phyloP scores from a whole-genome alignment of 1,140 invertebrate species.

The Caenorhabditis brenneri region DNA sequence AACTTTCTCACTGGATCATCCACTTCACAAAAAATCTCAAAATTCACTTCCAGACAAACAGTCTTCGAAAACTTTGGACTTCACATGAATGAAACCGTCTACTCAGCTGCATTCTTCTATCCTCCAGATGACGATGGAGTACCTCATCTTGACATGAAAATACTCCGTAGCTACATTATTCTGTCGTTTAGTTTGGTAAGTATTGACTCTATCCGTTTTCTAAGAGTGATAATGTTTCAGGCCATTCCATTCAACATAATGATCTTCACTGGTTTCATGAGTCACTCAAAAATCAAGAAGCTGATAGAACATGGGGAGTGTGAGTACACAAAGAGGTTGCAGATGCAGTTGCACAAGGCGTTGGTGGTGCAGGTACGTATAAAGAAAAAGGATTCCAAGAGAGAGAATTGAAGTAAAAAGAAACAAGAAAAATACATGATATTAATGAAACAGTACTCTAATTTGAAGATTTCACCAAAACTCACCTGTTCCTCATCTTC shows the following conservation, averaged over 20 bases:
- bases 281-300: not conserved
- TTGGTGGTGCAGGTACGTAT: not conserved
- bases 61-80: conserved; percentile 1
- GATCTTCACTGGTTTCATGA: not conserved
- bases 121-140: not conserved
- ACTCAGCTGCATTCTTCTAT: not conserved
- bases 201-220: not conserved
- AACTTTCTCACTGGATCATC: too few species aligned
- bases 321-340: not conserved
- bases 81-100: conserved; percentile 5
- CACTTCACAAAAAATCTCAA: too few species aligned
- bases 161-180: not conserved
- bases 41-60: not conserved
- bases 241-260: not conserved
- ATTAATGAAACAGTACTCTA: not conserved
- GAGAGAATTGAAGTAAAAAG: not conserved
- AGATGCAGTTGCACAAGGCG: not conserved
- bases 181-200: not conserved
- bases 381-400: not conserved
- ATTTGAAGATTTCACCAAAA: not conserved
- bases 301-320: not conserved
- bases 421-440: not conserved
- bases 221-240: not conserved
- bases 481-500: not conserved
- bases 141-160: not conserved